Conservation (phyloP, 2,888 invertebrate species). For the Proisotoma minuta region DNA sequence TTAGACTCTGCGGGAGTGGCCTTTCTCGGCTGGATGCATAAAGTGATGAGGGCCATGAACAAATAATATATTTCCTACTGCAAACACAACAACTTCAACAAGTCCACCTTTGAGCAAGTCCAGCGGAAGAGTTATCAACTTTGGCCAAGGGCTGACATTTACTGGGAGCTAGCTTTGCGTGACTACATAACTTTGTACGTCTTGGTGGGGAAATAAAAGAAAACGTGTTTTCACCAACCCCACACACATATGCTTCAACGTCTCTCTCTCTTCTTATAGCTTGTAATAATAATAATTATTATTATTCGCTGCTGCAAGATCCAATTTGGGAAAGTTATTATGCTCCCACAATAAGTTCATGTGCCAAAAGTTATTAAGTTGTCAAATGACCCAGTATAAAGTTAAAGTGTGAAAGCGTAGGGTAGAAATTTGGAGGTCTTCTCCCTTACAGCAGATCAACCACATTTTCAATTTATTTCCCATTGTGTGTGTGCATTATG, state of each 20-base stretch:
- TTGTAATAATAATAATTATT: neutral
- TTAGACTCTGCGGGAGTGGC: too few species aligned
- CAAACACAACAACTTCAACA: too few species aligned
- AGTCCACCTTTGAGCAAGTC: neutral
- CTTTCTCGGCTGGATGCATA: too few species aligned
- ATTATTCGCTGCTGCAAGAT: neutral
- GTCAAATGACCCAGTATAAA: neutral
- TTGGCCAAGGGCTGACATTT: neutral
- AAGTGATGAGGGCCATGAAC: too few species aligned
- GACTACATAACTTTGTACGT: neutral
- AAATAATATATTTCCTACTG: too few species aligned
- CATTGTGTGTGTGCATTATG: neutral
- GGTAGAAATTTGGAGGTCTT: neutral
- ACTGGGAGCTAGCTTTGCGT: neutral
- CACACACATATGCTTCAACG: neutral
- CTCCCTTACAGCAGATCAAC: neutral
- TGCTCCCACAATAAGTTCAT: neutral
- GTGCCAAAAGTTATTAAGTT: neutral
- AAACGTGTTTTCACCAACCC: neutral
- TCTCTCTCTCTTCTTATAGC: neutral
- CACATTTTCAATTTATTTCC: neutral
- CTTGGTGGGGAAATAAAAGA: neutral
- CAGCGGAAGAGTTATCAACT: slow-evolving; percentile 1
- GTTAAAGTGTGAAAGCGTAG: neutral
- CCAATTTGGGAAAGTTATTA: neutral